Percentiles rank a stretch among this genome's conserved stretches.
Evolutionary conservation across 37 sponge, comb jelly and placozoan species (phyloP).

Genomic region (Lycopodina hypogea): DNA sequence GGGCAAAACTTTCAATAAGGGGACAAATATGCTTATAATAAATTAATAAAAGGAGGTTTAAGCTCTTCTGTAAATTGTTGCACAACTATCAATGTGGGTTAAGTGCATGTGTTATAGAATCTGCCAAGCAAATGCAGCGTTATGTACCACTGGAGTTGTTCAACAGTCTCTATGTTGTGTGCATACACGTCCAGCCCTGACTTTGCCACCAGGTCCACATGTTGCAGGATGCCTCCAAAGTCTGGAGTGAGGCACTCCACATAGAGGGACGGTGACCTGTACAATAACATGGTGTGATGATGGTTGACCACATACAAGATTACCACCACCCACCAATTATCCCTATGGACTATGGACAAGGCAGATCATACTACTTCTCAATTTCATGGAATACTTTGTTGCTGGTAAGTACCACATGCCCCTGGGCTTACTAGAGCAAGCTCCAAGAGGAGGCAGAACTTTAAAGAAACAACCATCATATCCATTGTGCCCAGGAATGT

Average conservation of each 20-base stretch:
- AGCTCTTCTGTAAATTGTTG: no score
- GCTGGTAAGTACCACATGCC: no score
- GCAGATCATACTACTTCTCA: neutral
- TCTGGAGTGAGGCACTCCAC: constrained; percentile 97
- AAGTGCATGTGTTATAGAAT: neutral
- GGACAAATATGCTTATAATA: no score
- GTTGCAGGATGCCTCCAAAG: constrained; percentile 80
- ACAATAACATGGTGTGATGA: neutral
- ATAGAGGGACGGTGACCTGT: constrained; percentile 66
- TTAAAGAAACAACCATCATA: no score
- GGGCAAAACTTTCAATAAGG: no score
- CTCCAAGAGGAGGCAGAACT: no score
- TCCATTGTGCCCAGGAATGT: no score
- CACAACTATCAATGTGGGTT: neutral
- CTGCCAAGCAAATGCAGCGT: neutral
- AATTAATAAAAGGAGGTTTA: no score
- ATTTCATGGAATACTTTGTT: no score
- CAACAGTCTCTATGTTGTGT: constrained; percentile 97
- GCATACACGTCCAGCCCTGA: constrained; percentile 98
- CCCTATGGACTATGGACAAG: neutral
- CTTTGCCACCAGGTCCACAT: constrained; percentile 60
- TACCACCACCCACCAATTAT: no score
- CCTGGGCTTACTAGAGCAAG: no score
- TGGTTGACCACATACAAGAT: neutral
- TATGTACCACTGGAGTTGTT: constrained; percentile 81